These are phyloP conservation scores for Cyprinodon diabolis DNA, from an alignment of 2,797 vertebrate genomes.

Conservation along the genomic window DNA sequence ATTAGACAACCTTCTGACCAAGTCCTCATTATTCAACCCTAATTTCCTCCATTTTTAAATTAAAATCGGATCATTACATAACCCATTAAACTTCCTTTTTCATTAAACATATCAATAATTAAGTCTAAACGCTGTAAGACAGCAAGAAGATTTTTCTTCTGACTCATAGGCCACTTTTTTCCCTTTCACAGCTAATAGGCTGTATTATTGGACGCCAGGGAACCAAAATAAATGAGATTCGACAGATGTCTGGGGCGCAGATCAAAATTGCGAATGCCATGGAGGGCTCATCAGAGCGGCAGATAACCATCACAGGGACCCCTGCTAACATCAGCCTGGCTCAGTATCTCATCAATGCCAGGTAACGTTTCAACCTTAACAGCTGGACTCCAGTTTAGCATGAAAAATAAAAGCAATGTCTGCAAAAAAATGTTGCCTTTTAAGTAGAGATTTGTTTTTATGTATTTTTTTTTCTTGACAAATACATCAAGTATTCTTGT, in stretches of 20 bases:
- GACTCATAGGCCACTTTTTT: slow-evolving; percentile 73
- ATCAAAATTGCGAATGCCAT: slow-evolving; percentile 98
- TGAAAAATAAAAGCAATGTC: slow-evolving; percentile 19
- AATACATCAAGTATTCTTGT: no score
- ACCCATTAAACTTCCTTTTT: slow-evolving; percentile 36
- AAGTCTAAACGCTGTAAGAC: slow-evolving; percentile 8
- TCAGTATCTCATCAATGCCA: slow-evolving; percentile 97
- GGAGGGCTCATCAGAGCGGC: slow-evolving; percentile 94
- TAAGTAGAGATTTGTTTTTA: not conserved
- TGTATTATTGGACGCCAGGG: slow-evolving; percentile 98
- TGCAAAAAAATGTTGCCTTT: slow-evolving; percentile 1
- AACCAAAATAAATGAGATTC: slow-evolving; percentile 99
- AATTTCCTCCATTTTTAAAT: slow-evolving; percentile 29
- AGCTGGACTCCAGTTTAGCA: slow-evolving; percentile 8
- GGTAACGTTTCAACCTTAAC: slow-evolving; percentile 77
- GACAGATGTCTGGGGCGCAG: slow-evolving; percentile 98
- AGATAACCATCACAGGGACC: slow-evolving; percentile 97
- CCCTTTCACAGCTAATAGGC: slow-evolving; percentile 95
- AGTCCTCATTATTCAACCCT: slow-evolving; percentile 18
- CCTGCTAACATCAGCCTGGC: slow-evolving; percentile 97
- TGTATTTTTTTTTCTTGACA: no score
- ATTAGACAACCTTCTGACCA: slow-evolving; percentile 13
- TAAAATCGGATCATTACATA: slow-evolving; percentile 33
- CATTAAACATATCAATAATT: slow-evolving; percentile 3
- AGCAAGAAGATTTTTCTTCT: slow-evolving; percentile 24